A percentile compares a stretch with the other conserved stretches of the same genome.
Conservation (phyloP, 2,113 vertebrate species). For the Gulo gulo region DNA sequence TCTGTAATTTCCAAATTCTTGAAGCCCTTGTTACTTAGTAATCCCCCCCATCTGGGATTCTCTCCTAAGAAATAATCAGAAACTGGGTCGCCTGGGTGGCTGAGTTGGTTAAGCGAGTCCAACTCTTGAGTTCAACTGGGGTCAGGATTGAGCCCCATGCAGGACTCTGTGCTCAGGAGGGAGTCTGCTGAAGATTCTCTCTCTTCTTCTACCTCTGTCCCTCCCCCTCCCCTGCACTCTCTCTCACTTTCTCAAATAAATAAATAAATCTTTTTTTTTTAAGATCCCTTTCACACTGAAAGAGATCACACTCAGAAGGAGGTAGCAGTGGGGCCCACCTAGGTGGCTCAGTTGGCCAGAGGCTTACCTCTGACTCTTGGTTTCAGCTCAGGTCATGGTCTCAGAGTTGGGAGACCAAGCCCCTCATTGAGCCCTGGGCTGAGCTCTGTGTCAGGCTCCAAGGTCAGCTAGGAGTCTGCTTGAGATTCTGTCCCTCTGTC, state of each 20-base stretch:
- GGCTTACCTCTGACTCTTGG: too few relatives aligned
- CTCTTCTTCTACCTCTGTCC: background rate
- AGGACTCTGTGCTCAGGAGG: background rate
- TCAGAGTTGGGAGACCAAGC: too few relatives aligned
- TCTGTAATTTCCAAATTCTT: background rate
- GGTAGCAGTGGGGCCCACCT: too few relatives aligned
- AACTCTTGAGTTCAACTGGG: background rate
- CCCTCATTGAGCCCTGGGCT: too few relatives aligned
- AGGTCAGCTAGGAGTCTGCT: background rate
- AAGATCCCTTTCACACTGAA: background rate
- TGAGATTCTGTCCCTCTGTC: background rate
- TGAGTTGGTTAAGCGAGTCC: background rate
- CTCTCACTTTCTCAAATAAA: too few relatives aligned
- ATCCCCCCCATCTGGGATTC: background rate
- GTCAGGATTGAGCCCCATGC: background rate
- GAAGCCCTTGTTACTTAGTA: background rate
- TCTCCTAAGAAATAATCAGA: background rate
- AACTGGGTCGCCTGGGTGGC: background rate
- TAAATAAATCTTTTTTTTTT: too few relatives aligned
- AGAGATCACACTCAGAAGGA: background rate
- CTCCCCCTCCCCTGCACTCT: too few relatives aligned
- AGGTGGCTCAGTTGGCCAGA: too few relatives aligned
- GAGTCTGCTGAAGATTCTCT: background rate
- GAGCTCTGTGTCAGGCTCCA: too few relatives aligned
- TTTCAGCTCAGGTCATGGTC: too few relatives aligned